Evolutionary conservation across 2,888 invertebrate genomes (phyloP).

Genomic region (Sthenelais limicola): DNA sequence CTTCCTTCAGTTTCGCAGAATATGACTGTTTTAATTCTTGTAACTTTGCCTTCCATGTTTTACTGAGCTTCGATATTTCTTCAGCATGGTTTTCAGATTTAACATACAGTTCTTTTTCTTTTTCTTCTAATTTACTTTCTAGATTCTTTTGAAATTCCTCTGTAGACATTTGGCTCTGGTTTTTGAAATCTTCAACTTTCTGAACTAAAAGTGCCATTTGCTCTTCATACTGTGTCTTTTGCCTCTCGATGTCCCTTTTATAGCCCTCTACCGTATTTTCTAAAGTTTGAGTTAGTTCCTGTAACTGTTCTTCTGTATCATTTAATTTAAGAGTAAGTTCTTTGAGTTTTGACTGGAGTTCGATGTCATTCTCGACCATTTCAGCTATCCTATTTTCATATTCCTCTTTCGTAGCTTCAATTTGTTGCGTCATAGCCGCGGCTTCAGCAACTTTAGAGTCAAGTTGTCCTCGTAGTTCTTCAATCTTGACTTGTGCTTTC

Average conservation of each 20-base stretch:
- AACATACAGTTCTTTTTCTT: slow-evolving; percentile 50
- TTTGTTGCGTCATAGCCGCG: slow-evolving; percentile 11
- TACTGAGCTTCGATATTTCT: slow-evolving; percentile 19
- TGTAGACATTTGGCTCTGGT: slow-evolving; percentile 49
- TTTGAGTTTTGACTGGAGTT: slow-evolving; percentile 60
- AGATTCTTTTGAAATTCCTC: slow-evolving; percentile 50
- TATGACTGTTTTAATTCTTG: slow-evolving; percentile 63
- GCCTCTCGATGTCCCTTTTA: slow-evolving; percentile 55
- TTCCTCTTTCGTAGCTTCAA: slow-evolving; percentile 43
- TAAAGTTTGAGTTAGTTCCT: slow-evolving; percentile 63
- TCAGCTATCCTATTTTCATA: slow-evolving; percentile 56
- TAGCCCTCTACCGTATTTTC: slow-evolving; percentile 61
- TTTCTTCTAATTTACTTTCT: slow-evolving; percentile 50
- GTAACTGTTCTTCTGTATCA: slow-evolving; percentile 60
- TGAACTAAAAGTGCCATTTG: slow-evolving; percentile 38
- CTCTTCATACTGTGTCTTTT: slow-evolving; percentile 30
- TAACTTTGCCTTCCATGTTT: slow-evolving; percentile 49
- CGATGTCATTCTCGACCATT: slow-evolving; percentile 58
- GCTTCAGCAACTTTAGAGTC: slow-evolving; percentile 18
- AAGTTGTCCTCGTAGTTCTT: slow-evolving; percentile 36
- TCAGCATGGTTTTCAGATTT: slow-evolving; percentile 23
- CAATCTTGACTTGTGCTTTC: slow-evolving; percentile 40
- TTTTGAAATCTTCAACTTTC: slow-evolving; percentile 8
- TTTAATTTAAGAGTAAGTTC: slow-evolving; percentile 59
- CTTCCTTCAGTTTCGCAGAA: slow-evolving; percentile 60